Evolutionary conservation across 2,797 vertebrate genomes (phyloP), one percentile per base, ranked within the genome.

Genomic region (Clarias laeviceps): DNA sequence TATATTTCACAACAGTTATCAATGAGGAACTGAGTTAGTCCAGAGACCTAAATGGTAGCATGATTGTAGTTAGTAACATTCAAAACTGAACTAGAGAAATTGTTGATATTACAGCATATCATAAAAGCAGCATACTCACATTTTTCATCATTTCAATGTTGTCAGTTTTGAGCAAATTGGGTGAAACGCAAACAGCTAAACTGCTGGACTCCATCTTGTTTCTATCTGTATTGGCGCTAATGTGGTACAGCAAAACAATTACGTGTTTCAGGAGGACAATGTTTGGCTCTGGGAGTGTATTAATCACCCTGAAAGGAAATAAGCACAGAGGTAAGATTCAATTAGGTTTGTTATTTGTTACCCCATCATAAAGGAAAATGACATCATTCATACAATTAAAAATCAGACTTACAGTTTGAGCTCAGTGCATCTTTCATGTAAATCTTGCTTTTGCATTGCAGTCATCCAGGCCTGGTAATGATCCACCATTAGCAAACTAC

Each of bases 161-260:
- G 85, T 93, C 91, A 0, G 14, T 85, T 14, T 90, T 88, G 32
- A 92, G 94, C 91, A 97, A 87, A 12, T 94, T 97, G 64, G 96
- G 96, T 2, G 96, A 95, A 4, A 97, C 57, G 54, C 96, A 97
- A 90, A 96, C 94, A 80, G 96, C 96, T 17, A 97, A 92, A 24
- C 96, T 97, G 90, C 88, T 92, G 45, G 95, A 92, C 82, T 95
- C 94, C 96, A 97, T 97, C 91, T 91, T 96, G 92, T 85, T 97
- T 91, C 89, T 81, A 27, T 94, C 86, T 0, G 94, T 85, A 0
- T 92, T 94, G 84, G 91, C 91, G 91, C 94, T 96, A 88, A 97
- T 95, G 81, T 91, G 93, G 45, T 92, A 88, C 2, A 97, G 94
- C 85, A 97, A 91, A 18, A 89, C 92, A 9, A 96, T 90, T 85